A percentile compares a stretch with the other conserved stretches of the same genome.
Conservation (phyloP, 1,140 invertebrate species). For the Pseudomyrmex flavicornis region DNA sequence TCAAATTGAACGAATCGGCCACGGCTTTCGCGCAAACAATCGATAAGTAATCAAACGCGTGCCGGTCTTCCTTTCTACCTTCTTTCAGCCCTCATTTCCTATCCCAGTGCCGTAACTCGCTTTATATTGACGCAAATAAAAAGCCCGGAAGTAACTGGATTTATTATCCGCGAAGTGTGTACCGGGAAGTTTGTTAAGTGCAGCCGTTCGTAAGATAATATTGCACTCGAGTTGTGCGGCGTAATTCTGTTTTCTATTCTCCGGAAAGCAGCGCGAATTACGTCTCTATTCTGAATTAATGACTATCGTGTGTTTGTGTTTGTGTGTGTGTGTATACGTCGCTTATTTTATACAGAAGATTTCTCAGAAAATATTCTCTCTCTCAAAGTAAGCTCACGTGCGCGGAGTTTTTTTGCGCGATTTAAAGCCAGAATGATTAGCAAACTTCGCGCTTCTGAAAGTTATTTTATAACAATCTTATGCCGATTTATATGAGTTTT, state of each 20-base stretch:
- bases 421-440: constrained; percentile 14
- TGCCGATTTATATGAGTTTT: constrained; percentile 3
- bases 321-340: too few relatives aligned
- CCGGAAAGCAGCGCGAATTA: not conserved
- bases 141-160: constrained; percentile 51
- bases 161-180: constrained; percentile 42
- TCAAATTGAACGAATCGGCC: constrained; percentile 58
- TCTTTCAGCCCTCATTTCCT: constrained; percentile 45
- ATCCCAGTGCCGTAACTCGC: not conserved
- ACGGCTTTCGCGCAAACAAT: constrained; percentile 65
- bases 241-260: constrained; percentile 23
- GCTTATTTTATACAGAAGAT: not conserved
- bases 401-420: not conserved
- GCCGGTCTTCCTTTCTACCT: constrained; percentile 27
- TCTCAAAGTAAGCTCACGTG: constrained; percentile 1
- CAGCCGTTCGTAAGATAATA: constrained; percentile 47
- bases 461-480: constrained; percentile 51
- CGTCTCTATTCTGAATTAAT: not conserved
- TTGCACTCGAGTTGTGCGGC: constrained; percentile 20
- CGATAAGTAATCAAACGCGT: constrained; percentile 71
- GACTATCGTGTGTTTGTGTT: not conserved
- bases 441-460: constrained; percentile 3
- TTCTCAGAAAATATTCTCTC: constrained; percentile 6
- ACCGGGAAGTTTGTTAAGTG: constrained; percentile 36
- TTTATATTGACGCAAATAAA: constrained; percentile 25